Evolutionary conservation across 2,888 invertebrate genomes (phyloP).

Genomic region (Microctonus hyperodae): DNA sequence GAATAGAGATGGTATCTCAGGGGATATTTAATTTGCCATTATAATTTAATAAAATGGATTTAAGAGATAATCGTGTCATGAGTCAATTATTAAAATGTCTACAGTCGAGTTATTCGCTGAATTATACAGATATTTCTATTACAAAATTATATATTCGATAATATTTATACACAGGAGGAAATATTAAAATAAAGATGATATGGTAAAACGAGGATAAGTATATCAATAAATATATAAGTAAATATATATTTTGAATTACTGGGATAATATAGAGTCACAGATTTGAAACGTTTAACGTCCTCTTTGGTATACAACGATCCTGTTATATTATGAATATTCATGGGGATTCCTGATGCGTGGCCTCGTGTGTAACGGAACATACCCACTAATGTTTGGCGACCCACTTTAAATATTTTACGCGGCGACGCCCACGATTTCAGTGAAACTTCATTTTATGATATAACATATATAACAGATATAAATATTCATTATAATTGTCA

Average conservation of each 20-base stretch:
- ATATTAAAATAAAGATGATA: not conserved
- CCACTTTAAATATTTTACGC: constrained; percentile 29
- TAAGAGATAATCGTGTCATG: constrained; percentile 15
- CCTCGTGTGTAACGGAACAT: constrained; percentile 27
- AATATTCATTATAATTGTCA: too few relatives aligned
- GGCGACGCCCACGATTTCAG: not conserved
- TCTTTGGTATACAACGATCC: constrained; percentile 38
- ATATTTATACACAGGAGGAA: not conserved
- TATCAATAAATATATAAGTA: not conserved
- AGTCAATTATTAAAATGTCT: constrained; percentile 27
- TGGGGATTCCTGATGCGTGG: constrained; percentile 22
- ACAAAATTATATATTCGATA: not conserved
- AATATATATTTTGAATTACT: not conserved
- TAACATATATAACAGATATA: too few relatives aligned
- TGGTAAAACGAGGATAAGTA: not conserved
- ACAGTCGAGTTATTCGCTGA: not conserved
- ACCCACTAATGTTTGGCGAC: constrained; percentile 28
- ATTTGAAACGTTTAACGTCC: constrained; percentile 29
- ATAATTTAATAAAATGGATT: constrained; percentile 25
- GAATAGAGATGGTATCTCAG: constrained; percentile 32
- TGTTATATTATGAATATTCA: constrained; percentile 43
- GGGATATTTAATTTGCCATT: constrained; percentile 38
- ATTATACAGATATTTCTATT: not conserved
- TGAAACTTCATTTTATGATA: too few relatives aligned
- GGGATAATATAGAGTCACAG: not conserved